Evolutionary conservation across 2,797 vertebrate genomes (phyloP), one percentile per base, ranked within the genome.

Genomic region (Sebastes steindachneri): DNA sequence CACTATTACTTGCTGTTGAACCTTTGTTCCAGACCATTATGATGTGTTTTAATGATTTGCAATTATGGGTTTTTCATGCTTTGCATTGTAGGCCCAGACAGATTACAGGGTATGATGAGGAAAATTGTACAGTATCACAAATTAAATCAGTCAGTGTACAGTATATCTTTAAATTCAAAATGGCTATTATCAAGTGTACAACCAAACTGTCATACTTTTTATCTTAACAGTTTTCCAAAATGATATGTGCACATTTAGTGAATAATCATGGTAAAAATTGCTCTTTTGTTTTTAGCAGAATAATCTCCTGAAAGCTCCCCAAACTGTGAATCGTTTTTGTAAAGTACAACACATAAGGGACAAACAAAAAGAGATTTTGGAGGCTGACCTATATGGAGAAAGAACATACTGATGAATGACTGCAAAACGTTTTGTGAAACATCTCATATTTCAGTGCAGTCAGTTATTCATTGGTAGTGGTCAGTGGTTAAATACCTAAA

Each of bases 61-160:
- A 89, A 93, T 85, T 68, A 69, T 1, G 37, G 82, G 75, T 72
- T 84, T 78, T 68, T 77, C 64, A 68, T 21, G 60, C 68, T 86
- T 82, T 90, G 81, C 66, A 71, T 45, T 75, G 65, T 45, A 57
- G 80, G 25, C 86, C 90, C 87, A 88, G 89, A 90, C 82, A 92
- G 78, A 95, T 94, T 70, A 91, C 64, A 90, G 92, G 88, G 80
- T 92, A 26, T 21, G 71, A 83, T 60, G 67, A 25, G 67, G 89
- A 79, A 92, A 88, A 94, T 93, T 94, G 89, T 82, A 92, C 81
- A 65, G 71, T 76, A 81, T 85, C 63, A 6, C 35, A 74, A 86
- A 88, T 85, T 77, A 84, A 90, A 88, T 86, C 79, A 69, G 74
- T 85, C 80, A 19, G 35, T 68, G 75, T 63, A 78, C 67, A 75